Conservation (phyloP, 1,140 invertebrate genomes). For the Philopotamus ludificatus region DNA sequence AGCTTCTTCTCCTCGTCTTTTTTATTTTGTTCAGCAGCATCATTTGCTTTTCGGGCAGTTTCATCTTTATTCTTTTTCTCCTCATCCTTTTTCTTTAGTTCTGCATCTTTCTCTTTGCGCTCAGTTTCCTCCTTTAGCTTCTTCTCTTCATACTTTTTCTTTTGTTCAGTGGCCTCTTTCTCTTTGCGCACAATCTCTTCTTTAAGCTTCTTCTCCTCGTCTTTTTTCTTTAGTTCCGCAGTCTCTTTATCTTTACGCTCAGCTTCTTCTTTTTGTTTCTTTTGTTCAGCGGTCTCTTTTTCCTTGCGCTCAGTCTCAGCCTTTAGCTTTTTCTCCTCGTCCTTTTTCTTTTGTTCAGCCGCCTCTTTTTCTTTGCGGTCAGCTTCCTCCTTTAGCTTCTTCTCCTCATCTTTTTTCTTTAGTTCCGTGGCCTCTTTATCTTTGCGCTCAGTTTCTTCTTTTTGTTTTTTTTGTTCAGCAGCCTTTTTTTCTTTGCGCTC, state of each 20-base stretch:
- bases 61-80: slow-evolving; percentile 7
- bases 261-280: slow-evolving; percentile 4
- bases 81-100: slow-evolving; percentile 26
- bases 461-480: slow-evolving; percentile 27
- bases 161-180: slow-evolving; percentile 28
- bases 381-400: too few relatives aligned
- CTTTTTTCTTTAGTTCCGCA: too few relatives aligned
- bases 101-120: slow-evolving; percentile 23
- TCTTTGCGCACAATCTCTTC: slow-evolving; percentile 11
- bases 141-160: slow-evolving; percentile 1
- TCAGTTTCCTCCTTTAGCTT: slow-evolving; percentile 19
- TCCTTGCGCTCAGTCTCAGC: neutral
- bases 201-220: neutral
- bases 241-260: slow-evolving; percentile 1
- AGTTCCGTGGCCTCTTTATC: neutral
- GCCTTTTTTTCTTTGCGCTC: slow-evolving; percentile 20
- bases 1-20: neutral
- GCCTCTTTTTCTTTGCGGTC: slow-evolving; percentile 10
- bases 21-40: slow-evolving; percentile 16
- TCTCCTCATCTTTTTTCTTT: slow-evolving; percentile 13
- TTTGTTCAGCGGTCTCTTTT: neutral
- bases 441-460: slow-evolving; percentile 10
- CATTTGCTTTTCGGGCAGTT: too few relatives aligned
- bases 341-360: neutral
- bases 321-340: slow-evolving; percentile 19